A percentile compares a stretch with the other conserved stretches of the same genome.
phyloP scores from a whole-genome alignment of 2,797 vertebrate genomes.

The Pyrrhura leucotis region DNA sequence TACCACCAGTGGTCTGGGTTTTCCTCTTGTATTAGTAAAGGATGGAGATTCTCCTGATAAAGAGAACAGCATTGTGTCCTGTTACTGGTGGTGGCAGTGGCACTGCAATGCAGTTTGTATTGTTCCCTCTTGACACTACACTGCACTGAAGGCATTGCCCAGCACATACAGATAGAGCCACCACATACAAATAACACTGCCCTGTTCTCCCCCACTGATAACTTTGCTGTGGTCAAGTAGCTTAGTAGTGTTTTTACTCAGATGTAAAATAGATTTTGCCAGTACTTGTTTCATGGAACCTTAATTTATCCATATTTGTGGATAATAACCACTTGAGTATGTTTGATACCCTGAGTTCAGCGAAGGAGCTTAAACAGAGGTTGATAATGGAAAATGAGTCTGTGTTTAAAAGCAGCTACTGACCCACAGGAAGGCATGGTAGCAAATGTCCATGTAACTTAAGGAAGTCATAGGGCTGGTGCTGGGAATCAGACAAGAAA shows the following conservation, averaged over 20 bases:
- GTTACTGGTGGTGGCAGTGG: neutral
- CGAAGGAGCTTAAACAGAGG: neutral
- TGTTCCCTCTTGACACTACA: neutral
- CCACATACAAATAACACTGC: neutral
- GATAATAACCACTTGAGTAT: neutral
- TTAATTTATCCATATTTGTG: neutral
- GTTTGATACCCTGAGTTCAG: neutral
- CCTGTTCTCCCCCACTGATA: accelerated
- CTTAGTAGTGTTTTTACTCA: neutral
- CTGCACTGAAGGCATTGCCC: neutral
- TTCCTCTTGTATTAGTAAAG: accelerated
- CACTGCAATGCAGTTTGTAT: neutral
- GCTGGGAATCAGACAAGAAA: neutral
- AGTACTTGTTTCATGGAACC: neutral
- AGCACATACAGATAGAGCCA: neutral
- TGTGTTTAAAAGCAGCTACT: neutral
- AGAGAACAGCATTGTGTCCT: neutral
- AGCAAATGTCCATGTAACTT: neutral
- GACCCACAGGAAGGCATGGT: neutral
- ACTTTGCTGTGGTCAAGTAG: neutral
- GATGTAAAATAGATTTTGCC: neutral
- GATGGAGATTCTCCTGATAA: neutral
- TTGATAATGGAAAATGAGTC: neutral
- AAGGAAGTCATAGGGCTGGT: neutral
- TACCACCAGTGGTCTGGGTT: accelerated